Conservation (phyloP, 2,888 invertebrate species). For the Sturmia bella region DNA sequence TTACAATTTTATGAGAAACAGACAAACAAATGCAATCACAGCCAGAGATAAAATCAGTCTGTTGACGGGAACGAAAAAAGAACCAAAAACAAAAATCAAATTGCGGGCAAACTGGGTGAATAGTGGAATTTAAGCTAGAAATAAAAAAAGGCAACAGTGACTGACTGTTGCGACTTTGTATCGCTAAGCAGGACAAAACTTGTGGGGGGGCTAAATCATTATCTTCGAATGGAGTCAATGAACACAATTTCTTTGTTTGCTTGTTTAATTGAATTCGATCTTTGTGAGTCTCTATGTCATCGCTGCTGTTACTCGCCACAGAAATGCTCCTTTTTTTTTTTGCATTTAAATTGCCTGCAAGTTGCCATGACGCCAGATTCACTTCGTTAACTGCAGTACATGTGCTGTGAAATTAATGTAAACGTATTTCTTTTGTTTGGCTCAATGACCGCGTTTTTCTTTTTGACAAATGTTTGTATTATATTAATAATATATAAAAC, state of each 20-base stretch:
- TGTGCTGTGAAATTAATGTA: neutral
- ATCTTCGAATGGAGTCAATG: conserved; percentile 44
- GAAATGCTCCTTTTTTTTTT: conserved; percentile 8
- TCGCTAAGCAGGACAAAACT: neutral
- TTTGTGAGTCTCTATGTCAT: conserved; percentile 29
- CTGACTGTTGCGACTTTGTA: neutral
- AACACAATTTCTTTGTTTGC: conserved; percentile 27
- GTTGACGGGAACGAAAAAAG: neutral
- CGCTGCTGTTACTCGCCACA: neutral
- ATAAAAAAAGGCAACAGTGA: conserved; percentile 22
- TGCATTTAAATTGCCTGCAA: neutral
- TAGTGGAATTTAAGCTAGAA: conserved; percentile 14
- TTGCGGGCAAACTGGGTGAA: conserved; percentile 12
- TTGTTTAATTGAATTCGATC: conserved; percentile 37
- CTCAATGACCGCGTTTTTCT: conserved; percentile 52
- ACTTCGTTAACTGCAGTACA: conserved; percentile 20
- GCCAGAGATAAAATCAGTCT: conserved; percentile 32
- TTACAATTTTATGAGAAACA: conserved; percentile 76
- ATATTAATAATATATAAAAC: neutral
- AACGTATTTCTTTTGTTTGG: conserved; percentile 30
- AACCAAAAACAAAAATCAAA: neutral
- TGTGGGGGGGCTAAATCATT: conserved; percentile 2
- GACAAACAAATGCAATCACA: conserved; percentile 30
- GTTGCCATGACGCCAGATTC: conserved; percentile 32
- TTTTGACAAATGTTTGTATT: neutral